These are phyloP conservation scores for Anguilla marmorata DNA, from an alignment of 2,797 vertebrate genomes.

Conservation along the genomic window DNA sequence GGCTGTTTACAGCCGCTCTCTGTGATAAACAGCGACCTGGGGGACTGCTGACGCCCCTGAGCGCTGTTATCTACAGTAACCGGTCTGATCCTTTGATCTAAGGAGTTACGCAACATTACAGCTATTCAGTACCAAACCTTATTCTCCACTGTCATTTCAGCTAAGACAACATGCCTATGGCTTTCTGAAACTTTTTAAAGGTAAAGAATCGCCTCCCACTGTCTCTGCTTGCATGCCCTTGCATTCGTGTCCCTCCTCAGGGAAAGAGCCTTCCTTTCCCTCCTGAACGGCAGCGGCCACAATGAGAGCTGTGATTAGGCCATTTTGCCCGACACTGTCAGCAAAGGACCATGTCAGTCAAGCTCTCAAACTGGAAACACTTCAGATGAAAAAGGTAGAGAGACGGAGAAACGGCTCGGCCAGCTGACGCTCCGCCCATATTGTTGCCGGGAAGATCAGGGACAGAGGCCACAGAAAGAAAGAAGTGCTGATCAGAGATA, in stretches of 20 bases:
- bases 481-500: not conserved
- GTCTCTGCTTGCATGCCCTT: not conserved
- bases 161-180: slow-evolving; percentile 36
- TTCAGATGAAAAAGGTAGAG: not conserved
- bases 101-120: slow-evolving; percentile 28
- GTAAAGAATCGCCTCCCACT: slow-evolving; percentile 17
- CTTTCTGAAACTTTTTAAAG: slow-evolving; percentile 47
- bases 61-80: slow-evolving; percentile 39
- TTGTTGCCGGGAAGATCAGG: not conserved
- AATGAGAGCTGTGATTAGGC: slow-evolving; percentile 18
- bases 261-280: slow-evolving; percentile 6
- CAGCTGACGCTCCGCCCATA: not conserved
- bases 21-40: slow-evolving; percentile 16
- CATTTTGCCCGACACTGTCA: slow-evolving; percentile 8
- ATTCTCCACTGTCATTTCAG: slow-evolving; percentile 24
- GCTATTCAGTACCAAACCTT: slow-evolving; percentile 38
- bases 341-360: slow-evolving; percentile 3
- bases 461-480: not conserved
- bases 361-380: not conserved
- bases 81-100: slow-evolving; percentile 38
- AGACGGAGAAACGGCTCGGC: not conserved
- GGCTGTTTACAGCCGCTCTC: slow-evolving; percentile 16
- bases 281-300: slow-evolving; percentile 21
- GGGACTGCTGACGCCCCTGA: slow-evolving; percentile 20
- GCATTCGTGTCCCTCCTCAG: not conserved